Conservation (phyloP, 2,797 vertebrate genomes). For the Rhinella marina region DNA sequence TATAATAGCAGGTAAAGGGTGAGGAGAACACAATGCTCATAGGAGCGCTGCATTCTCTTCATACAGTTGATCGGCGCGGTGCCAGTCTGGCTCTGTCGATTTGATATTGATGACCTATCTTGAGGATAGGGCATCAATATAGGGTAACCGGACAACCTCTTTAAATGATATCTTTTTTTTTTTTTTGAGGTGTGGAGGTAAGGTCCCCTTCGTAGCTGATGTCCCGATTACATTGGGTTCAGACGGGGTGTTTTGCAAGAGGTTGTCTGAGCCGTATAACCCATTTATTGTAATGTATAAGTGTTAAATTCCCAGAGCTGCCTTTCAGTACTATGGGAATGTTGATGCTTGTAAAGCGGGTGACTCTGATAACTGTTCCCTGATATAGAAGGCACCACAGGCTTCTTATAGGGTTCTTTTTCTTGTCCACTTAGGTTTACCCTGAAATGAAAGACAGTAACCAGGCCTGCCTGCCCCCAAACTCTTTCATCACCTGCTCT, state of each 20-base stretch:
- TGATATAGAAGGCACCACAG: neutral
- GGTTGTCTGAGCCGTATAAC: too few relatives aligned
- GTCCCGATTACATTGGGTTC: too few relatives aligned
- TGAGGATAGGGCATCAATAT: neutral
- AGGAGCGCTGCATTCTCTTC: too few relatives aligned
- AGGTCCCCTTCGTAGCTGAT: neutral
- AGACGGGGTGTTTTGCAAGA: too few relatives aligned
- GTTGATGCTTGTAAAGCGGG: neutral
- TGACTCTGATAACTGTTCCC: neutral
- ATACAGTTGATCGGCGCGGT: too few relatives aligned
- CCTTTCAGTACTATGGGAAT: neutral
- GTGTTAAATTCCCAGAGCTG: too few relatives aligned
- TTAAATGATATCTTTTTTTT: neutral
- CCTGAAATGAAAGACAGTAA: constrained; percentile 80
- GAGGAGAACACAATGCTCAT: too few relatives aligned
- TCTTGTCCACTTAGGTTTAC: constrained; percentile 79
- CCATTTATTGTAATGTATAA: too few relatives aligned
- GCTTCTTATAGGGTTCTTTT: neutral
- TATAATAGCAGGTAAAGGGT: too few relatives aligned
- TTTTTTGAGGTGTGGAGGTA: neutral
- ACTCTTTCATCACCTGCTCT: constrained; percentile 93
- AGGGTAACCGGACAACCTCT: neutral
- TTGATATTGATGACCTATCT: neutral
- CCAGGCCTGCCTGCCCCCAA: constrained; percentile 78
- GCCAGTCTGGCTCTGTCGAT: too few relatives aligned